Conservation (phyloP, 92 coral and sea anemone genomes). For the Epizoanthus rinbou region DNA sequence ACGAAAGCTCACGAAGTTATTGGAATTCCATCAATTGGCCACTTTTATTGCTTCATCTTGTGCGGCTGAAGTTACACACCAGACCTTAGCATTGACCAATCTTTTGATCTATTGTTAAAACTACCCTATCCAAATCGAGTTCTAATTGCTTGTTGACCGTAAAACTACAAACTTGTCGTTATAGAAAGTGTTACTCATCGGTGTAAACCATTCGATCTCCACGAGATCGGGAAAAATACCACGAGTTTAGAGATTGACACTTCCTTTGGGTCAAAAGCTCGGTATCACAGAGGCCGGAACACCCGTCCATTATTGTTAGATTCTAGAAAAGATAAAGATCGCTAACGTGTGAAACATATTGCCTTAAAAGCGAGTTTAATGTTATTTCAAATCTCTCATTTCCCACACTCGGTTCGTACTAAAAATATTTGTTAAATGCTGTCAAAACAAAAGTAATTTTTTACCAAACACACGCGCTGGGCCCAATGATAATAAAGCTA, state of each 20-base stretch:
- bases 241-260: conserved; percentile 26
- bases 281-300: conserved; percentile 8
- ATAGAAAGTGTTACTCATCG: conserved; percentile 42
- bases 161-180: conserved; percentile 40
- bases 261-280: conserved; percentile 2
- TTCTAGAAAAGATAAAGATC: conserved; percentile 36
- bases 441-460: conserved; percentile 26
- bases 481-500: not conserved
- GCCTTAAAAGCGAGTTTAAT: conserved; percentile 39
- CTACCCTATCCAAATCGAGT: conserved; percentile 34
- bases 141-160: conserved; percentile 48
- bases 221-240: not conserved
- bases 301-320: conserved; percentile 33
- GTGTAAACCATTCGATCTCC: conserved; percentile 21
- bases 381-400: conserved; percentile 27
- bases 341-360: conserved; percentile 17
- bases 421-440: conserved; percentile 35
- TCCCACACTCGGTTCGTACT: conserved; percentile 24
- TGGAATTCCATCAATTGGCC: conserved; percentile 15
- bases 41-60: not conserved
- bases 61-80: not conserved
- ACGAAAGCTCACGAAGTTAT: not conserved
- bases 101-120: conserved; percentile 33
- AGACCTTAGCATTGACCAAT: not conserved
- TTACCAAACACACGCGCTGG: not conserved